Percentiles rank a stretch among this genome's conserved stretches.
Evolutionary conservation across 2,888 invertebrate species (phyloP).

Genomic region (Acleris sparsana): DNA sequence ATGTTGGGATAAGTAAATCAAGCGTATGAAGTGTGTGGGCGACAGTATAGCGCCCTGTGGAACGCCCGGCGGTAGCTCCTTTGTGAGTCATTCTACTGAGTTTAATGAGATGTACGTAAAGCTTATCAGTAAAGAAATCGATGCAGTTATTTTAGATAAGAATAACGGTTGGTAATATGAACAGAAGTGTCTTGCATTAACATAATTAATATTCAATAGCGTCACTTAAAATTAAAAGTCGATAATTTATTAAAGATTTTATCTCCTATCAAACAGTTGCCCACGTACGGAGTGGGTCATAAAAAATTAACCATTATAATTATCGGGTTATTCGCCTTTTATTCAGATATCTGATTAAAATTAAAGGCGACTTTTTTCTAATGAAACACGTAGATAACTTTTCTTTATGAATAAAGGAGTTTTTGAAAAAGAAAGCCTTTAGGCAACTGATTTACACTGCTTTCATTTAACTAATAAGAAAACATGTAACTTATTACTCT

Average conservation of each 20-base stretch:
- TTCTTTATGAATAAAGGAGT: too few relatives aligned
- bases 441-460: too few relatives aligned
- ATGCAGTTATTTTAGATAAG: slow-evolving; percentile 18
- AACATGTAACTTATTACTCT: too few relatives aligned
- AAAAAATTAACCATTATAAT: slow-evolving; percentile 22
- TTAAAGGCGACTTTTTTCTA: background rate
- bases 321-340: slow-evolving; percentile 10
- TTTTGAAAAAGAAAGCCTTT: too few relatives aligned
- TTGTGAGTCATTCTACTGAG: slow-evolving; percentile 46
- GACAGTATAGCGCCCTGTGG: slow-evolving; percentile 53
- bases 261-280: slow-evolving; percentile 18
- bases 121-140: slow-evolving; percentile 14
- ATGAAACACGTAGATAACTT: too few relatives aligned
- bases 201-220: slow-evolving; percentile 32
- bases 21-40: slow-evolving; percentile 54
- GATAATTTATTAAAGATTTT: slow-evolving; percentile 27
- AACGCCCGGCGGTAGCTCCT: slow-evolving; percentile 58
- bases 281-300: slow-evolving; percentile 21
- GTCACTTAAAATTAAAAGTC: slow-evolving; percentile 28
- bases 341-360: background rate
- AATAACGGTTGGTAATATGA: slow-evolving; percentile 28
- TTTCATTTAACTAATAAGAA: too few relatives aligned
- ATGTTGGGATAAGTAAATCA: slow-evolving; percentile 46
- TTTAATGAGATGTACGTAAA: slow-evolving; percentile 17
- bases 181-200: slow-evolving; percentile 33